phyloP scores from a whole-genome alignment of 2,888 invertebrate species.

The Phragmatobia fuliginosa region DNA sequence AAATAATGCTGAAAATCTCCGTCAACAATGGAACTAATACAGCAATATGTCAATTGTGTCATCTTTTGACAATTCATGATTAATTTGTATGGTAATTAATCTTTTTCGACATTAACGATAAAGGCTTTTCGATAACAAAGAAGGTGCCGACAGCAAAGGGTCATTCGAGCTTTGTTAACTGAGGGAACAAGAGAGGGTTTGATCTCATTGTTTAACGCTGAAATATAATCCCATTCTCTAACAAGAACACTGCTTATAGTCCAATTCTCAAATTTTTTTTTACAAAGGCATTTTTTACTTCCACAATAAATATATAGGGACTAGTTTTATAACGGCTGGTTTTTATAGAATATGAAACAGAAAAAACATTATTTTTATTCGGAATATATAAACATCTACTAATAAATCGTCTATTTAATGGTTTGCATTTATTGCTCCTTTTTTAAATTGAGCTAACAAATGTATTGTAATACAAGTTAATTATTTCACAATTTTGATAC shows the following conservation, averaged over 20 bases:
- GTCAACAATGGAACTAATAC: constrained; percentile 45
- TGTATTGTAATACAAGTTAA: background rate
- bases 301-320: background rate
- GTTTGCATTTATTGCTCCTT: background rate
- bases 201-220: constrained; percentile 74
- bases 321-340: no score
- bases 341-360: no score
- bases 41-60: constrained; percentile 46
- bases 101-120: constrained; percentile 73
- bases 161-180: constrained; percentile 75
- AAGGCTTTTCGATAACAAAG: constrained; percentile 64
- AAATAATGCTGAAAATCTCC: constrained; percentile 19
- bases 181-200: constrained; percentile 64
- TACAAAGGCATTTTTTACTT: constrained; percentile 7
- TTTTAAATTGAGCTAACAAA: background rate
- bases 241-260: constrained; percentile 50
- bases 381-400: no score
- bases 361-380: no score
- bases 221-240: constrained; percentile 70
- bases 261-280: constrained; percentile 18
- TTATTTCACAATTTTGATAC: background rate
- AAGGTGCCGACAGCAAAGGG: constrained; percentile 53
- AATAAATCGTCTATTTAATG: background rate
- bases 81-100: constrained; percentile 78
- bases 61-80: constrained; percentile 49